Evolutionary conservation across 2,113 vertebrate species (phyloP).

Genomic region (Falcunculus frontatus): DNA sequence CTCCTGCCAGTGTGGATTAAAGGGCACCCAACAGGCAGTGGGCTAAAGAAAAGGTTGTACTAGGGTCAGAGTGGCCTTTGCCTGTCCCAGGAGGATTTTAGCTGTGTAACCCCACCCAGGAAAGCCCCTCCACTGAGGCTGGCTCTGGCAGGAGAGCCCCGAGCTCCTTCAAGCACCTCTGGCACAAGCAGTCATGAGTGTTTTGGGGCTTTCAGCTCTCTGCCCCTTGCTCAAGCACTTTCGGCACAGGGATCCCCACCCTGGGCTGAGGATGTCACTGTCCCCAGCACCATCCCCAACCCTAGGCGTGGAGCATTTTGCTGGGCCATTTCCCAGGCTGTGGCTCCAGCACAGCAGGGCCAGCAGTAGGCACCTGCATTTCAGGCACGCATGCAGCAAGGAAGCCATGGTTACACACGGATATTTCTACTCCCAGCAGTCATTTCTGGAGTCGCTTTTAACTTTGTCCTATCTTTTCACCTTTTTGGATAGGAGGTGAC

Average conservation of each 20-base stretch:
- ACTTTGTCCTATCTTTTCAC: neutral
- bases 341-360: neutral
- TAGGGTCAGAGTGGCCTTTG: neutral
- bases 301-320: neutral
- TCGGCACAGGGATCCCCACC: neutral
- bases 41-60: neutral
- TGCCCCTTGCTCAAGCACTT: neutral
- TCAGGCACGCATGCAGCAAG: neutral
- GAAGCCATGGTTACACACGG: neutral
- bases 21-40: rapidly evolving
- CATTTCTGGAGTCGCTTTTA: neutral
- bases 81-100: neutral
- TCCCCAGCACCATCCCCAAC: neutral
- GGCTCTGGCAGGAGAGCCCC: neutral
- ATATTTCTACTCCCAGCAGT: neutral
- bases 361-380: neutral
- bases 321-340: neutral
- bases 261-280: neutral
- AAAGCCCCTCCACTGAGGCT: neutral
- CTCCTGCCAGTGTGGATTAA: neutral
- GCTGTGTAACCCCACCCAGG: neutral
- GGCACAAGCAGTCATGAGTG: rapidly evolving
- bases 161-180: neutral
- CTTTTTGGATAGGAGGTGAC: neutral
- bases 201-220: neutral